A percentile compares a stretch with the other conserved stretches of the same genome.
These are phyloP conservation scores for Daphoenositta chrysoptera DNA, from an alignment of 2,113 vertebrate species.

Conservation along the genomic window DNA sequence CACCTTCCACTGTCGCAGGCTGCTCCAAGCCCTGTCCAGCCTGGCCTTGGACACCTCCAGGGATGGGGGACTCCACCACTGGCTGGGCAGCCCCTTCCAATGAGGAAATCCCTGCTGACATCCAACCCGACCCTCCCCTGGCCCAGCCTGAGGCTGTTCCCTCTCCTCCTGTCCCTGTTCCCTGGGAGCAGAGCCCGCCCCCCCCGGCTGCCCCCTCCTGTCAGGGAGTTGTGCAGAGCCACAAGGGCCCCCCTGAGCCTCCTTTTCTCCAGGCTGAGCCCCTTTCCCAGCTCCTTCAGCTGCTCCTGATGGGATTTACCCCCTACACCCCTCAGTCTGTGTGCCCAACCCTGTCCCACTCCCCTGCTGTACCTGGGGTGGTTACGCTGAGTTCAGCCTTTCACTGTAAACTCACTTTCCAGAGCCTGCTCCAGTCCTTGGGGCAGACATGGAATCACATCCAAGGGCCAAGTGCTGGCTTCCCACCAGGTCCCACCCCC, in stretches of 20 bases:
- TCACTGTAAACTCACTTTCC: background rate
- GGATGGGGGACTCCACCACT: background rate
- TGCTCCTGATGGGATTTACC: background rate
- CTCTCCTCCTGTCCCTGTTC: background rate
- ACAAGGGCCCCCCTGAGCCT: background rate
- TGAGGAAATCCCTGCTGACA: accelerated
- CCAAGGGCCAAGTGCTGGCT: background rate
- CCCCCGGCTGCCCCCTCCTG: background rate
- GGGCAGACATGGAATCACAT: background rate
- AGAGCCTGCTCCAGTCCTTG: background rate
- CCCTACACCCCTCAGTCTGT: background rate
- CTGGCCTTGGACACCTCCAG: background rate
- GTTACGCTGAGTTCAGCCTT: accelerated
- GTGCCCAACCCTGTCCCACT: background rate
- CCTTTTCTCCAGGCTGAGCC: background rate
- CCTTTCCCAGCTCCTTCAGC: background rate
- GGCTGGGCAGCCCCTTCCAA: background rate
- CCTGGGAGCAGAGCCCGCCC: background rate
- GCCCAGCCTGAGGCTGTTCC: background rate
- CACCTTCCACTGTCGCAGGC: background rate
- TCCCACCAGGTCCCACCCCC: background rate
- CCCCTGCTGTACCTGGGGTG: background rate
- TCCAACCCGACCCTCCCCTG: accelerated
- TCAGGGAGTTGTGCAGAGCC: background rate
- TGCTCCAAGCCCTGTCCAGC: background rate